These are phyloP conservation scores for Gymnogyps californianus DNA, from an alignment of 2,113 vertebrate genomes.

Conservation along the genomic window DNA sequence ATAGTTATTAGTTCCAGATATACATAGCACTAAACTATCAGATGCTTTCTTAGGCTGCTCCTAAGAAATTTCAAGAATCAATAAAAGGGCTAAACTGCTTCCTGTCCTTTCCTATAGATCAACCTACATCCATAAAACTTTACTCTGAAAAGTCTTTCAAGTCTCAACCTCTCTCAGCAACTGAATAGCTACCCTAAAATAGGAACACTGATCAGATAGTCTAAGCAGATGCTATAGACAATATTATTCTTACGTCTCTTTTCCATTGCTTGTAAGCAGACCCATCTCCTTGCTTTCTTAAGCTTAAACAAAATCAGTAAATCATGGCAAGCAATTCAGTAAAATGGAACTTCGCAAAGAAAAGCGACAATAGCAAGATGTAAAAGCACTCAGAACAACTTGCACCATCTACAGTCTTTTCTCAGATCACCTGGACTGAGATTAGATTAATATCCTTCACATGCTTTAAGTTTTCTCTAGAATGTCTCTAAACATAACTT, in stretches of 20 bases:
- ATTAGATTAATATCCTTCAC: not conserved
- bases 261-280: not conserved
- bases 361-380: rapidly evolving
- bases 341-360: not conserved
- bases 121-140: not conserved
- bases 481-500: not conserved
- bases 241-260: not conserved
- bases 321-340: not conserved
- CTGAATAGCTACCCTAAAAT: not conserved
- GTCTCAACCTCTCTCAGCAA: not conserved
- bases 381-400: not conserved
- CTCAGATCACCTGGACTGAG: not conserved
- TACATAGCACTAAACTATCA: not conserved
- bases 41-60: not conserved
- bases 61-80: not conserved
- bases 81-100: not conserved
- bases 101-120: not conserved
- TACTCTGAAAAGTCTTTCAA: not conserved
- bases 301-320: not conserved
- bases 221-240: not conserved
- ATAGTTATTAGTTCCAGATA: not conserved
- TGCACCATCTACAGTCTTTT: not conserved
- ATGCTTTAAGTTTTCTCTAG: not conserved
- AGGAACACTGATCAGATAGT: not conserved
- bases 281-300: not conserved